Percentiles rank a stretch among this genome's conserved stretches.
phyloP scores from a whole-genome alignment of 2,113 vertebrate genomes.

The Podilymbus podiceps region DNA sequence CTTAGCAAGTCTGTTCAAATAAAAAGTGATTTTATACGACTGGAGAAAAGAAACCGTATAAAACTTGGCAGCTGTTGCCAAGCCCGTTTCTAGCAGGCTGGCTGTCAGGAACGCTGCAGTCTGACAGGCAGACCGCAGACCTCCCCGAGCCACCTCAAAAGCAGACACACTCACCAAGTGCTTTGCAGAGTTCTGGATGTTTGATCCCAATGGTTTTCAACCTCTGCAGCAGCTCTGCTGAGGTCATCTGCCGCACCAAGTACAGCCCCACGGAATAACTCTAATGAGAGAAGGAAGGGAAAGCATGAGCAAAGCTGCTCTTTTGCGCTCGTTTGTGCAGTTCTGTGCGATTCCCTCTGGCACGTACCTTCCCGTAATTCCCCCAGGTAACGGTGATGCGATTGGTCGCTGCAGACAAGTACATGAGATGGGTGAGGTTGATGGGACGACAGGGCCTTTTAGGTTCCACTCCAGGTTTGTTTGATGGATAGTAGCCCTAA shows the following conservation, averaged over 20 bases:
- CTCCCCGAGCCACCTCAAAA: background rate
- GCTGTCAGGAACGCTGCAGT: background rate
- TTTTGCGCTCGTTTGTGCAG: rapidly evolving
- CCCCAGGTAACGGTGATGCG: slow-evolving; percentile 96
- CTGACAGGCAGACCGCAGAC: background rate
- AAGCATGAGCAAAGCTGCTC: background rate
- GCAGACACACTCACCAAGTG: slow-evolving; percentile 83
- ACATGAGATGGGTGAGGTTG: slow-evolving; percentile 97
- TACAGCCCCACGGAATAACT: slow-evolving; percentile 95
- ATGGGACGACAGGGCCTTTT: slow-evolving; percentile 95
- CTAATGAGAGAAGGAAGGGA: slow-evolving; percentile 57
- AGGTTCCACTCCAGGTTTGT: slow-evolving; percentile 96
- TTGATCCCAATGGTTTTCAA: slow-evolving; percentile 93
- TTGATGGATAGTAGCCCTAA: slow-evolving; percentile 97
- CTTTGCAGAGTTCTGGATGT: slow-evolving; percentile 92
- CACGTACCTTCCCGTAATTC: slow-evolving; percentile 93
- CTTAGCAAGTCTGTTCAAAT: background rate
- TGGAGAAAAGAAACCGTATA: background rate
- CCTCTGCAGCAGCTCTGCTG: slow-evolving; percentile 90
- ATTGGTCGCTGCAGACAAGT: slow-evolving; percentile 91
- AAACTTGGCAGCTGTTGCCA: background rate
- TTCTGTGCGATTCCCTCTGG: rapidly evolving
- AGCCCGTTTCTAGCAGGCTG: background rate
- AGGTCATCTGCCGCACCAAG: slow-evolving; percentile 91
- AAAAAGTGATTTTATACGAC: background rate